Conservation (phyloP, 2,888 invertebrate genomes). For the Hirtodrosophila confusa region DNA sequence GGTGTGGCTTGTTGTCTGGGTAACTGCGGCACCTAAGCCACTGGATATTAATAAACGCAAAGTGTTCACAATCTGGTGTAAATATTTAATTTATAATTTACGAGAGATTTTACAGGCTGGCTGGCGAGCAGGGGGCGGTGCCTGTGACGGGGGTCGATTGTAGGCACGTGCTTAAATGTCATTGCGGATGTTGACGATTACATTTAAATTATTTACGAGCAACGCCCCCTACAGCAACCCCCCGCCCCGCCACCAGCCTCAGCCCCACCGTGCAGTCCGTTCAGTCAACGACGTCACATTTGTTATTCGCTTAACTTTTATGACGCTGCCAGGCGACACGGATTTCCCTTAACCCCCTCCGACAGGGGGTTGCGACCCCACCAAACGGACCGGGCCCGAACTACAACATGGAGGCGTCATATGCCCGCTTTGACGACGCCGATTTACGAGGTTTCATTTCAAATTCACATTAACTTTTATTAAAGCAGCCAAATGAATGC, state of each 20-base stretch:
- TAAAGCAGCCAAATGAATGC: conserved; percentile 67
- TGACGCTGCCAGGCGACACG: conserved; percentile 65
- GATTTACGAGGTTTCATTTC: conserved; percentile 69
- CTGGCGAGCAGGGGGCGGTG: conserved; percentile 6
- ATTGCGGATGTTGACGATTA: conserved; percentile 80
- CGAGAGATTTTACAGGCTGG: conserved; percentile 61
- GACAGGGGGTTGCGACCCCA: conserved; percentile 10
- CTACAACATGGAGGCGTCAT: conserved; percentile 43
- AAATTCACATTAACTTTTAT: conserved; percentile 75
- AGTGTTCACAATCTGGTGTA: conserved; percentile 75
- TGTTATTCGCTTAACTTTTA: conserved; percentile 80
- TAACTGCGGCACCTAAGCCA: conserved; percentile 59
- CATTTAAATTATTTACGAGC: conserved; percentile 80
- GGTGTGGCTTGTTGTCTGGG: conserved; percentile 32
- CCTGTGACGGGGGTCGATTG: conserved; percentile 38
- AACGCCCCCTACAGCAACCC: conserved; percentile 7
- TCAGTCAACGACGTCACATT: conserved; percentile 58
- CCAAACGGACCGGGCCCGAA: conserved; percentile 32
- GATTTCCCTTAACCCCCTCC: conserved; percentile 60
- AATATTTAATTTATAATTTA: conserved; percentile 80
- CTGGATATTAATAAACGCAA: conserved; percentile 77
- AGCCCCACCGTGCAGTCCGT: conserved; percentile 2
- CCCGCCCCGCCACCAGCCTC: not conserved
- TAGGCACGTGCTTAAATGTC: conserved; percentile 78
- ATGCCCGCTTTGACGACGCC: conserved; percentile 56